Base-by-base conservation (phyloP, 2,888 invertebrate species). In the Adelognathus sp. region DNA sequence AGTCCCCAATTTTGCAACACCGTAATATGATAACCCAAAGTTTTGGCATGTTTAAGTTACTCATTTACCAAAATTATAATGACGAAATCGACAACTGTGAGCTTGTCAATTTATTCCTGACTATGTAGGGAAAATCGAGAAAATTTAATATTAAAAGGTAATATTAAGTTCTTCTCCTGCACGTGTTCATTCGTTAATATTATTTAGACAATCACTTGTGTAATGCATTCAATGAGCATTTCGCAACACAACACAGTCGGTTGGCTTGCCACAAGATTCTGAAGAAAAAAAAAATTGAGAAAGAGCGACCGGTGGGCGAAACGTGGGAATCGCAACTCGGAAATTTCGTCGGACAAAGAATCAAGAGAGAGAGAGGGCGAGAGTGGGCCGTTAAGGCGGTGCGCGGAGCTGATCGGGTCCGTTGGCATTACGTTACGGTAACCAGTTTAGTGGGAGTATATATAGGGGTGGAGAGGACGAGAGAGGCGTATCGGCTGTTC, bases 401-500 rank as follows among this genome's bases (percentile, higher is more conserved):
- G 36, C 36, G 60, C 70, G 58, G 46, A 50, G 61, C 78, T 73
- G 76, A 72, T 77, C 77, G 73, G 80, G 69, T 80, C 73, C 76
- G 75, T n/a, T 64, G 75, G 81, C 81, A 81, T 83, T 81, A 81
- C 82, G 80, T 82, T 83, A 83, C 82, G 78, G 82, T 82, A 81
- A 83, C 83, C 82, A 82, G 83, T 83, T 83, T 82, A 82, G 82
- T 82, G 82, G 83, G 82, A 77, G 82, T 82, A 81, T n/a, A n/a
- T n/a, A n/a, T 60, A 71, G 60, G 67, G 46, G 44, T 33, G 58
- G 44, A 29, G 36, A n/a, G n/a, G n/a, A 44, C 60, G 52, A 41
- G 18, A 16, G 58, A 69, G 61, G 50, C 39, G 64, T 54, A 67
- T 54, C 39, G 67, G 39, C 41, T 67, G 46, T 50, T 39, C 41